These are phyloP conservation scores for Eudyptes chrysolophus DNA, from an alignment of 2,113 vertebrate species.

Conservation along the genomic window DNA sequence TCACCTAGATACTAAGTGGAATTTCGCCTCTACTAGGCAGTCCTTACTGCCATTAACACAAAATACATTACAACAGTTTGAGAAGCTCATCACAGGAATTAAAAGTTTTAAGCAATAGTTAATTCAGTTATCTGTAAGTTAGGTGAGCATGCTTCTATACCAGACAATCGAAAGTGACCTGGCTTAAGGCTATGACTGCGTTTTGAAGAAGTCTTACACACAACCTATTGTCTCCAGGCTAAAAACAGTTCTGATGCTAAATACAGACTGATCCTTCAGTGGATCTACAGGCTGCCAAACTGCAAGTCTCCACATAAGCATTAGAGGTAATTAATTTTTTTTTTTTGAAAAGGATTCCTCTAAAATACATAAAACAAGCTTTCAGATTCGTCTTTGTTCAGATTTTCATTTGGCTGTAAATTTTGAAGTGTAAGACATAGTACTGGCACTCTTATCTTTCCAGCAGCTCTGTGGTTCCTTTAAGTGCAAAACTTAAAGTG, in stretches of 20 bases:
- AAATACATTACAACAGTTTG: neutral
- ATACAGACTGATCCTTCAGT: neutral
- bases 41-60: neutral
- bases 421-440: neutral
- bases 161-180: neutral
- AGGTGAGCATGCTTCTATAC: neutral
- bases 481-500: neutral
- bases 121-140: neutral
- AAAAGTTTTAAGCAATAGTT: neutral
- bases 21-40: neutral
- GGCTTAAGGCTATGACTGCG: neutral
- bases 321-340: neutral
- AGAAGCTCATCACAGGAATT: neutral
- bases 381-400: neutral
- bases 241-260: neutral
- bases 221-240: neutral
- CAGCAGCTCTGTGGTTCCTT: neutral
- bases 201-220: neutral
- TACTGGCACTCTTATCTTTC: neutral
- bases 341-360: neutral
- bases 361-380: neutral
- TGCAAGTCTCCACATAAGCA: neutral
- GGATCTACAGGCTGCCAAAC: neutral
- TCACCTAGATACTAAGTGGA: neutral
- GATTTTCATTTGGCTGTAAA: neutral